A percentile compares a stretch with the other conserved stretches of the same genome.
Evolutionary conservation across 2,113 vertebrate species (phyloP).

Genomic region (Calcarius ornatus): DNA sequence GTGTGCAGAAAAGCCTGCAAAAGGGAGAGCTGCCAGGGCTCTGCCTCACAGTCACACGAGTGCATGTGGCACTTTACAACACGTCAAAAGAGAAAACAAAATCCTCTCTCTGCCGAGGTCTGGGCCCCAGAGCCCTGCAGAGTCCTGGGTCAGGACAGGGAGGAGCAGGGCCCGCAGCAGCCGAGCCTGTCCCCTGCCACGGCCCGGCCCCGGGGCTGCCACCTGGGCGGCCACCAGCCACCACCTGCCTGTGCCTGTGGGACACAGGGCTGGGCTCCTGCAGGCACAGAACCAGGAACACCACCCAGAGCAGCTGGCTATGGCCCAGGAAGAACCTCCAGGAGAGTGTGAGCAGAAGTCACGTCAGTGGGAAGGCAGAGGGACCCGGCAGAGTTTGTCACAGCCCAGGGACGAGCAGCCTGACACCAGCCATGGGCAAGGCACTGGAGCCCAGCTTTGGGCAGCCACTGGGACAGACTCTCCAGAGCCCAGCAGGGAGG

Average conservation of each 20-base stretch:
- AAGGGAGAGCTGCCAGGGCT: not conserved
- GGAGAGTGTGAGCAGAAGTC: not conserved
- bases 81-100: not conserved
- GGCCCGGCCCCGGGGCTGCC: not conserved
- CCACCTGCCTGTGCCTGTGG: fast-evolving
- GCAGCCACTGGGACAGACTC: not conserved
- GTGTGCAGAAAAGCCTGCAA: not conserved
- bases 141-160: fast-evolving
- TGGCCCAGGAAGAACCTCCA: not conserved
- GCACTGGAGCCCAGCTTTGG: fast-evolving
- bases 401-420: fast-evolving
- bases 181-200: fast-evolving
- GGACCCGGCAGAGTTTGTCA: fast-evolving
- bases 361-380: not conserved
- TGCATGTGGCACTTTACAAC: not conserved
- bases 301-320: not conserved
- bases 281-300: not conserved
- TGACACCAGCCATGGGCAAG: not conserved
- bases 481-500: not conserved
- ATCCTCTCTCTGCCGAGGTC: not conserved
- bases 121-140: not conserved
- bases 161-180: fast-evolving
- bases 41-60: fast-evolving
- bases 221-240: not conserved
- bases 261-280: not conserved